These are phyloP conservation scores for Cheumatopsyche charites DNA, from an alignment of 1,140 invertebrate genomes.

Conservation along the genomic window DNA sequence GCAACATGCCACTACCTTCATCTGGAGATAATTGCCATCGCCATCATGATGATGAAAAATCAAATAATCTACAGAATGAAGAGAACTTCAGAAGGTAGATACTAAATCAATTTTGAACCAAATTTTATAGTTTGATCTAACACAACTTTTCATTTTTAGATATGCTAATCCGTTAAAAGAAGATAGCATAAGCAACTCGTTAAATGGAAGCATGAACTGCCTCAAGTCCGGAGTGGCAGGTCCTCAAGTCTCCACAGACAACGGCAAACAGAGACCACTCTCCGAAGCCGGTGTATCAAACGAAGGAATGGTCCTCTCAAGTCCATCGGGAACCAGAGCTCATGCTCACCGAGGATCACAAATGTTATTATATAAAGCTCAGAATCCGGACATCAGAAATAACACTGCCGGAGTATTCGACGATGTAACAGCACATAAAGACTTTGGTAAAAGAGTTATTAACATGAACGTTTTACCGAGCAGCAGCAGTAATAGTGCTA, in stretches of 20 bases:
- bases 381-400: constrained; percentile 77
- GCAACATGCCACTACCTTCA: constrained; percentile 62
- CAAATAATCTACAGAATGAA: constrained; percentile 88
- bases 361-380: constrained; percentile 73
- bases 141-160: constrained; percentile 33
- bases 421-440: constrained; percentile 72
- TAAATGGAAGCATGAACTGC: constrained; percentile 56
- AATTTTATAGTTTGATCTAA: constrained; percentile 13
- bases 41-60: constrained; percentile 82
- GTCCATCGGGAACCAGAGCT: constrained; percentile 62
- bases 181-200: constrained; percentile 52
- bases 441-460: constrained; percentile 76
- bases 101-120: not conserved
- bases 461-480: constrained; percentile 47
- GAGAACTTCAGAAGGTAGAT: constrained; percentile 75
- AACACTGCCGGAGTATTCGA: constrained; percentile 76
- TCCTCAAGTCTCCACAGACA: constrained; percentile 49
- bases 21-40: constrained; percentile 65
- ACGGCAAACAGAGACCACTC: constrained; percentile 60
- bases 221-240: constrained; percentile 52
- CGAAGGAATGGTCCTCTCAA: constrained; percentile 67
- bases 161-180: constrained; percentile 63
- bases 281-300: constrained; percentile 54
- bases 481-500: constrained; percentile 21
- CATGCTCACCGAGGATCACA: constrained; percentile 63